phyloP scores from a whole-genome alignment of 2,888 invertebrate genomes.

The Anaspis maculata region DNA sequence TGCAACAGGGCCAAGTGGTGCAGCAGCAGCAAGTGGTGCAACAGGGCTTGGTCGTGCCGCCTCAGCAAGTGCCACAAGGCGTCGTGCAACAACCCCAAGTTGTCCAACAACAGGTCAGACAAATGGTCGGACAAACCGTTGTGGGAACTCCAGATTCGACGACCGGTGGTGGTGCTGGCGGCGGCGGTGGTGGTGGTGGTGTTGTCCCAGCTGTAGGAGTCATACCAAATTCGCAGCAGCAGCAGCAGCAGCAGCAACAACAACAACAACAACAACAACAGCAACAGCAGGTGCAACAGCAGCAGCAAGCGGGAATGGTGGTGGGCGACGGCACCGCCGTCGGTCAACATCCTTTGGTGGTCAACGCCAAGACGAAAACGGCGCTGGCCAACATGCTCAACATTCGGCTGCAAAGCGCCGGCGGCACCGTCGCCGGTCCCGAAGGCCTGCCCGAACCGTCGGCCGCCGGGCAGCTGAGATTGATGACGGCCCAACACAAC shows the following conservation, averaged over 20 bases:
- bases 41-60: too few species aligned
- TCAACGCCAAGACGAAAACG: conserved; percentile 87
- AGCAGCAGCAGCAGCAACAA: conserved; percentile 21
- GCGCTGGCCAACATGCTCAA: conserved; percentile 92
- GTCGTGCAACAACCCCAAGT: too few species aligned
- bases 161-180: too few species aligned
- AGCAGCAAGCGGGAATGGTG: conserved; percentile 14
- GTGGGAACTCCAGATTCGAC: too few species aligned
- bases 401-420: conserved; percentile 59
- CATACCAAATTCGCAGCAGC: too few species aligned
- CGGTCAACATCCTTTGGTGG: conserved; percentile 49
- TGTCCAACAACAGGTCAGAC: too few species aligned
- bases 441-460: conserved; percentile 41
- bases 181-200: too few species aligned
- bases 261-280: conserved; percentile 20
- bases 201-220: too few species aligned
- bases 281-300: conserved; percentile 21
- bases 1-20: conserved; percentile 48
- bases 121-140: too few species aligned
- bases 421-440: conserved; percentile 42
- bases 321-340: conserved; percentile 7
- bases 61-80: too few species aligned
- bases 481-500: conserved; percentile 80
- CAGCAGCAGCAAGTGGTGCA: conserved; percentile 51
- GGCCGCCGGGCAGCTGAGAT: conserved; percentile 58